A percentile compares a stretch with the other conserved stretches of the same genome.
phyloP scores from a whole-genome alignment of 2,113 vertebrate genomes.

The Sylvilagus bachmani region DNA sequence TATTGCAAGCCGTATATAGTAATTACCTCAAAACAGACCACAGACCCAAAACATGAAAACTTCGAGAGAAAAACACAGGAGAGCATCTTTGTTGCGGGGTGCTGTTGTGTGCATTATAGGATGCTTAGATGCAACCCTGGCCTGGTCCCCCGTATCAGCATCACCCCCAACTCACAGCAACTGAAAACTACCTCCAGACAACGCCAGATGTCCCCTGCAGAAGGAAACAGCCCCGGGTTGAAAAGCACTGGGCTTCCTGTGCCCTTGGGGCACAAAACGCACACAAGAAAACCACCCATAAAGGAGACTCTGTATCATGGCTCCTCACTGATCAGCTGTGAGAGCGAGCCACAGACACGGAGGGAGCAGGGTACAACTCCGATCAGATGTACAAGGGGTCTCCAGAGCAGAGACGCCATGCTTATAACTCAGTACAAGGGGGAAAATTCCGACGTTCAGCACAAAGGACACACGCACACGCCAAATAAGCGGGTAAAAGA shows the following conservation, averaged over 20 bases:
- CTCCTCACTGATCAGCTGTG: not conserved
- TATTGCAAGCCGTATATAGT: not conserved
- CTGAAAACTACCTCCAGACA: not conserved
- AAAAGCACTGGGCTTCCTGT: not conserved
- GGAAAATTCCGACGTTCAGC: not conserved
- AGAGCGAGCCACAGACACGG: no score
- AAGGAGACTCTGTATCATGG: no score
- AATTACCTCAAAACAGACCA: constrained; percentile 10
- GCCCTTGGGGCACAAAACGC: not conserved
- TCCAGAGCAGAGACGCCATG: not conserved
- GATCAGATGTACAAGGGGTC: not conserved
- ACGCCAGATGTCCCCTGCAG: not conserved
- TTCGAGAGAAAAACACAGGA: not conserved
- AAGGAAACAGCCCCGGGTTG: not conserved
- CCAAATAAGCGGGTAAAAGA: not conserved
- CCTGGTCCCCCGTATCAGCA: not conserved
- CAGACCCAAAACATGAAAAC: constrained; percentile 9
- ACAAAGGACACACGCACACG: not conserved
- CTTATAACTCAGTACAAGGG: not conserved
- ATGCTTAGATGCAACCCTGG: not conserved
- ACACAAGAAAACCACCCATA: not conserved
- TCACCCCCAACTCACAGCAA: not conserved
- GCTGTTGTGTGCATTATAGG: not conserved
- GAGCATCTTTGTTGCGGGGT: not conserved
- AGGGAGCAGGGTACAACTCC: no score